Base-by-base conservation (phyloP, 1,140 invertebrate species). In the Drosophila murphyi region DNA sequence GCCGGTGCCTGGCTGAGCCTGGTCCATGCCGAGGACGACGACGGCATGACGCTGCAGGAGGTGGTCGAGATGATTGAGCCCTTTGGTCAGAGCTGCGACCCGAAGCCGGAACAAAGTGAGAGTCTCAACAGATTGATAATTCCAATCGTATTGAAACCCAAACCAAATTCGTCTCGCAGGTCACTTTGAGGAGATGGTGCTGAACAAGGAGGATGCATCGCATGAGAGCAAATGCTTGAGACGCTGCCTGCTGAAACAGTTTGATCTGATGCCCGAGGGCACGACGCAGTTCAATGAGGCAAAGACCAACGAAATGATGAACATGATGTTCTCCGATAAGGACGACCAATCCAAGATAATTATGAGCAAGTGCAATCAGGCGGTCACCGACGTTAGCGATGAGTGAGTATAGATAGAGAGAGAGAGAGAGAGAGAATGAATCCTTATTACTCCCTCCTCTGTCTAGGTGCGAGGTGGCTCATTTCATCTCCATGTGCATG, bases 401-500 rank as follows among this genome's bases (percentile, higher is more conserved):
- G 85, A 77, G 90, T 91, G 47, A 83, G 89, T 91, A 3, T 32
- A 20, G 20, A 20, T 20, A 20, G 20, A 20, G 20, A 20, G 20
- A 20, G 1, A 20, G 20, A 20, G 20, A 20, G 20, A 20, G 20
- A 20, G 1, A 20, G 20, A 69, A 37, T 5, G 28, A 29, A 41
- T 3, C 2, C 39, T 12, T 12, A 28, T 2, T 50, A 35, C 35
- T 47, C 7, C 7, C 35, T 39, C 10, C 0, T 6, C 3, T 3
- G 6, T 0, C 1, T 29, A 91, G 90, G 12, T 91, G 90, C 61
- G 86, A 90, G 55, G 72, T 56, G 3, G 86, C 82, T 35, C 90
- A 91, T 37, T 43, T 34, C 3, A 78, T 82, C 37, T 45, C 76
- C 37, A 88, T 91, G 80, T 91, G 90, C 67, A 90, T 91, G 72